Evolutionary conservation across 2,888 invertebrate species (phyloP), one percentile per base, ranked within the genome.

Genomic region (Drosophila nr. fundita): DNA sequence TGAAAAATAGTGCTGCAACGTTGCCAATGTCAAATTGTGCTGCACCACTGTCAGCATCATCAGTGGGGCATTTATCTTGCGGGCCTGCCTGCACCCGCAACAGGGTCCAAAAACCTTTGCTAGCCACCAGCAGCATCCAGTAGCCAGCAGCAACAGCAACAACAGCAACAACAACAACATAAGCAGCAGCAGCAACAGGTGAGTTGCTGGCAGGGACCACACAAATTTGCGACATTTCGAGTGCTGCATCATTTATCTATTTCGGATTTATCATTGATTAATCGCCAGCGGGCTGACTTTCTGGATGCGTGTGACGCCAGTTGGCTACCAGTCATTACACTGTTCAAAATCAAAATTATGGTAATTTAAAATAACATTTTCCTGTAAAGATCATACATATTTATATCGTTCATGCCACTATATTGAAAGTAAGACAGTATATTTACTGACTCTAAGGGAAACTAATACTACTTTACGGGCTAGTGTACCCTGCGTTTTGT

Each of bases 181-280:
- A 54, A 42, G 40, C 60, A 18, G 52, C 61, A 63, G 30, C 54
- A 45, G 52, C 73, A 80, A 80, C 88, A 86, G 86, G 83, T 83
- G 87, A 83, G 76, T 82, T 70, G 81, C 65, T 55, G 61, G 64
- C 58, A 73, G 84, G 64, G 87, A 87, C 85, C 89, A 87, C 89
- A 89, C 85, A 85, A 70, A 81, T 75, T 77, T 72, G 87, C 85
- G 89, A 89, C 82, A 79, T 82, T 79, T 78, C 63, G 68, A 70
- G 73, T 73, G 80, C 74, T 68, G 81, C 71, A 81, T 89, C 87
- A 87, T 89, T 89, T 89, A 90, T 89, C 89, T 89, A 87, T 89
- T 90, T 89, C 89, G 89, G 89, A 89, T 89, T 89, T 89, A 89
- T 89, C 89, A 90, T 90, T 89, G 89, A 89, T 89, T 89, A 89